Evolutionary conservation across 2,797 vertebrate genomes (phyloP).

Genomic region (Microhierax caerulescens): DNA sequence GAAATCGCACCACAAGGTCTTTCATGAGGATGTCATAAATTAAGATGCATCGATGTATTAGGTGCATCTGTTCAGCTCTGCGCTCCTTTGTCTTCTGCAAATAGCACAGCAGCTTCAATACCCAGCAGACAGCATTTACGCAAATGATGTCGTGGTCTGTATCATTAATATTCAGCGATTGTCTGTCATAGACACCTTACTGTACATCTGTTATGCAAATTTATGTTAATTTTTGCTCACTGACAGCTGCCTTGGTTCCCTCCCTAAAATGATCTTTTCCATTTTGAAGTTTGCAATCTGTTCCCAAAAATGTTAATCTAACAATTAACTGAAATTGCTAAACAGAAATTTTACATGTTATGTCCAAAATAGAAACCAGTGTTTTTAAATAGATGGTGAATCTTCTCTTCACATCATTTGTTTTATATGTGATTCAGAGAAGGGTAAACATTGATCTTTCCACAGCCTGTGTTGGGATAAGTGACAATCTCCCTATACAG

Average conservation of each 20-base stretch:
- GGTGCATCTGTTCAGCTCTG: constrained; percentile 80
- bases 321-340: constrained; percentile 84
- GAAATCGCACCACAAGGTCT: constrained; percentile 79
- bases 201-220: constrained; percentile 91
- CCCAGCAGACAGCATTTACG: constrained; percentile 83
- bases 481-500: constrained; percentile 50
- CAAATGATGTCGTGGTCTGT: constrained; percentile 81
- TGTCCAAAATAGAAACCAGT: constrained; percentile 79
- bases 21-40: constrained; percentile 81
- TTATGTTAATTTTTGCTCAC: constrained; percentile 81
- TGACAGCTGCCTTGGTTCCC: constrained; percentile 85
- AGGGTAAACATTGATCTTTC: constrained; percentile 75
- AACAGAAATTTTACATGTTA: constrained; percentile 82
- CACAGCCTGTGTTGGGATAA: constrained; percentile 65
- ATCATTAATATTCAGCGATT: constrained; percentile 87
- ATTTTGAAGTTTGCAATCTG: constrained; percentile 88
- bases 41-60: constrained; percentile 80
- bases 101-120: constrained; percentile 80
- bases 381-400: constrained; percentile 79
- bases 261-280: constrained; percentile 82
- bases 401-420: constrained; percentile 75
- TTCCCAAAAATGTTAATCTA: constrained; percentile 84
- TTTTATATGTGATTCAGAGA: constrained; percentile 71
- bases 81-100: constrained; percentile 81
- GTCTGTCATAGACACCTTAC: constrained; percentile 87